Evolutionary conservation across 2,797 vertebrate genomes (phyloP).

Genomic region (Thamnophis elegans): DNA sequence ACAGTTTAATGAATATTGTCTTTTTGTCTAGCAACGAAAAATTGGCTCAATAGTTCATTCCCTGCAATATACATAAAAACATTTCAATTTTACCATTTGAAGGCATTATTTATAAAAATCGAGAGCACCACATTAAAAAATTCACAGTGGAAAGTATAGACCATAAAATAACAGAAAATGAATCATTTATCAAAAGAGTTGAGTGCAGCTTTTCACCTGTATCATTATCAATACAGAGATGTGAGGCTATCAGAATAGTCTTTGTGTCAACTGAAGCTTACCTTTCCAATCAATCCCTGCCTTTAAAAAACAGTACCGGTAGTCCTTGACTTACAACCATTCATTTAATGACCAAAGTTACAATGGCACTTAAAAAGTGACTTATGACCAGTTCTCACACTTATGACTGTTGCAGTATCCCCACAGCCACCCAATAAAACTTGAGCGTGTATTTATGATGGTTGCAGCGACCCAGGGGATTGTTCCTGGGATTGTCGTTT

Average conservation of each 20-base stretch:
- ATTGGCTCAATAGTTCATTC: slow-evolving; percentile 50
- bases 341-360: background rate
- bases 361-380: background rate
- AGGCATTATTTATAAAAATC: slow-evolving; percentile 49
- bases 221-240: slow-evolving; percentile 49
- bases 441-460: background rate
- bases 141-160: slow-evolving; percentile 62
- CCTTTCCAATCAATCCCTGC: slow-evolving; percentile 18
- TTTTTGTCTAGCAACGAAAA: slow-evolving; percentile 24
- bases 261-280: slow-evolving; percentile 22
- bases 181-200: slow-evolving; percentile 35
- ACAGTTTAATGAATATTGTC: background rate
- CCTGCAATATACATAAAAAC: slow-evolving; percentile 52
- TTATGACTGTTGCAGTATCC: background rate
- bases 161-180: slow-evolving; percentile 47
- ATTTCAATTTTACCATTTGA: slow-evolving; percentile 55
- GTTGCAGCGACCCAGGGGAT: background rate
- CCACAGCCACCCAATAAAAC: background rate
- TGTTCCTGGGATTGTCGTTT: background rate
- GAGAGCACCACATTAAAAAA: slow-evolving; percentile 53
- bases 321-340: background rate
- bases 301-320: slow-evolving; percentile 12
- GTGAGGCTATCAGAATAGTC: background rate
- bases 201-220: slow-evolving; percentile 38
- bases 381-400: background rate